Conservation (phyloP, 1,140 invertebrate genomes). For the Papilio polytes region DNA sequence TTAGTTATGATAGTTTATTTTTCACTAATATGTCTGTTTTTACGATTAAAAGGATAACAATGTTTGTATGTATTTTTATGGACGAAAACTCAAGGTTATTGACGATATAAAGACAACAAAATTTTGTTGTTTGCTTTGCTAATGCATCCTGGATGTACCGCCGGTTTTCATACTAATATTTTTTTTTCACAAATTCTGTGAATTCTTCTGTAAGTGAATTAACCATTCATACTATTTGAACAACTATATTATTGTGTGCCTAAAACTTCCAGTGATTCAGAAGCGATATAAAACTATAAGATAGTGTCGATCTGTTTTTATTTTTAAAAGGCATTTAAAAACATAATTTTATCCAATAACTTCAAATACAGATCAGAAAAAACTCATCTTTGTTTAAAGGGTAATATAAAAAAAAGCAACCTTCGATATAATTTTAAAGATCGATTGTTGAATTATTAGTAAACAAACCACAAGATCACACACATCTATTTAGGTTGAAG, state of each 20-base stretch:
- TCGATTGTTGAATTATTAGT: background rate
- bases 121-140: constrained; percentile 11
- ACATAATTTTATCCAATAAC: no score
- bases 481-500: background rate
- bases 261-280: background rate
- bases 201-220: background rate
- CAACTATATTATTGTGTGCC: no score
- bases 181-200: background rate
- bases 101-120: background rate
- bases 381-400: no score
- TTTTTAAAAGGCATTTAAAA: no score
- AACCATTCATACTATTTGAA: background rate
- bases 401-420: no score
- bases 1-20: no score
- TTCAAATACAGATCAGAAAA: background rate
- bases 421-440: no score
- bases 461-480: background rate
- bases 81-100: background rate
- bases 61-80: no score
- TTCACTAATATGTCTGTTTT: no score
- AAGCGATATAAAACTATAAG: background rate
- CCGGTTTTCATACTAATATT: background rate
- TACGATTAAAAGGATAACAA: no score
- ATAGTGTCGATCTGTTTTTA: background rate
- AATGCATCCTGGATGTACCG: background rate